These are phyloP conservation scores for Chaetura pelagica DNA, from an alignment of 2,113 vertebrate species.

Conservation along the genomic window DNA sequence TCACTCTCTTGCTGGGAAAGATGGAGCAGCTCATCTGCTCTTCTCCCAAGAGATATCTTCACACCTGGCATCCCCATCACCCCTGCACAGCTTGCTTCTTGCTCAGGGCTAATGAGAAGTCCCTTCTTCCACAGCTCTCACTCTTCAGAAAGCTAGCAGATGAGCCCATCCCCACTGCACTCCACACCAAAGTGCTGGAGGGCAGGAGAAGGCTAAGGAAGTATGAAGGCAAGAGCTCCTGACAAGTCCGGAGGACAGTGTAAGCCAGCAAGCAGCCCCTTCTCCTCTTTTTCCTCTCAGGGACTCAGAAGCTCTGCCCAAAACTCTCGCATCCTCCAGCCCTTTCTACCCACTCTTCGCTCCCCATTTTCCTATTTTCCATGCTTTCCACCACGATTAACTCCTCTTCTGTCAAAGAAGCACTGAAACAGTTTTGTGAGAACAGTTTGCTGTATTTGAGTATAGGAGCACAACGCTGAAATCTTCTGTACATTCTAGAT, in stretches of 20 bases:
- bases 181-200: not conserved
- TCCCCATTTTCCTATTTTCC: not conserved
- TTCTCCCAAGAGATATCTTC: not conserved
- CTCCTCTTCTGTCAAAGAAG: not conserved
- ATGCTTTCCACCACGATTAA: not conserved
- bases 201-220: not conserved
- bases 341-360: not conserved
- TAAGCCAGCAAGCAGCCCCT: not conserved
- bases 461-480: not conserved
- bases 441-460: not conserved
- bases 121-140: not conserved
- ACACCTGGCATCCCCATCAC: not conserved
- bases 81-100: not conserved
- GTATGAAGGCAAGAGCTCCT: not conserved
- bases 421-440: not conserved
- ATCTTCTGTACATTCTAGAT: not conserved
- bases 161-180: not conserved
- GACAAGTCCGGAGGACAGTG: not conserved
- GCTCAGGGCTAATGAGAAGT: not conserved
- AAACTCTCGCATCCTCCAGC: not conserved
- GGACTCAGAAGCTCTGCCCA: not conserved
- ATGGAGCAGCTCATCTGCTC: not conserved
- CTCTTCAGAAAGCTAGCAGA: not conserved
- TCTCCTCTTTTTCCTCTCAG: not conserved
- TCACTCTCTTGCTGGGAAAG: not conserved